Conservation (phyloP, 35 echinoderm and acorn worm genomes). For the Acanthaster planci region DNA sequence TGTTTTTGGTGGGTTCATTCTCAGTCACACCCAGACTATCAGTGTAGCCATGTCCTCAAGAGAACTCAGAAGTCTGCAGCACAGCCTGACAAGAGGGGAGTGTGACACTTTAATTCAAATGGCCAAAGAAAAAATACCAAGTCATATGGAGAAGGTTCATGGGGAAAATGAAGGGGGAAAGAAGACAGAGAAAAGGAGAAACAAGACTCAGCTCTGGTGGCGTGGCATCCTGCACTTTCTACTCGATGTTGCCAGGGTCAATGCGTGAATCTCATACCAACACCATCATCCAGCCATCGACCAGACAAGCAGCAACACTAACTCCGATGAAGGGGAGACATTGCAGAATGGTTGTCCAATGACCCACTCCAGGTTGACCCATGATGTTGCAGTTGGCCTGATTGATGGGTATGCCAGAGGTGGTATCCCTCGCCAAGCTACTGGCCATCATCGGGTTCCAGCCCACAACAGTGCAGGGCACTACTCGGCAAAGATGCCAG, state of each 20-base stretch:
- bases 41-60: background rate
- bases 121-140: background rate
- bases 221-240: background rate
- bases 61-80: background rate
- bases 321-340: background rate
- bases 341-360: background rate
- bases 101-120: background rate
- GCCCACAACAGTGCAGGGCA: background rate
- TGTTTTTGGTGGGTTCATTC: background rate
- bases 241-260: background rate
- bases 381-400: background rate
- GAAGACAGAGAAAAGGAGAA: background rate
- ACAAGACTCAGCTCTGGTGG: slow-evolving; percentile 50
- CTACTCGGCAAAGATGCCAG: background rate
- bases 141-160: background rate
- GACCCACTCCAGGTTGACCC: background rate
- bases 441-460: no score
- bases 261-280: background rate
- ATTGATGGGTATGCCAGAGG: background rate
- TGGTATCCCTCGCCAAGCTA: no score
- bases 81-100: background rate
- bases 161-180: background rate
- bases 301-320: background rate
- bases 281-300: background rate
- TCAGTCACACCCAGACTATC: background rate